phyloP scores from a whole-genome alignment of 2,888 invertebrate species.

The Pseudeuparius sepicola region DNA sequence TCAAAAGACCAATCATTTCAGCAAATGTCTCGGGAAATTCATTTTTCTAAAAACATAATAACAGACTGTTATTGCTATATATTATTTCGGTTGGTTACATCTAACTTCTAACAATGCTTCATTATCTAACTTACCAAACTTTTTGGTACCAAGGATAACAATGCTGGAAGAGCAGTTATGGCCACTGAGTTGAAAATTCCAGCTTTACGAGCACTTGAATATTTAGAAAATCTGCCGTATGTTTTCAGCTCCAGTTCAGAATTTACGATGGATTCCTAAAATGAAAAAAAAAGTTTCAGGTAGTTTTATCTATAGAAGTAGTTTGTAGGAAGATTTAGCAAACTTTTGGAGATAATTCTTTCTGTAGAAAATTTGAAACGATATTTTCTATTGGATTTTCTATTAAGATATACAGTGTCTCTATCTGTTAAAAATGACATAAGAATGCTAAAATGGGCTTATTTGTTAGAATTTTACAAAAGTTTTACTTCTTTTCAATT shows the following conservation, averaged over 20 bases:
- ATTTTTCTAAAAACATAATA: slow-evolving; percentile 42
- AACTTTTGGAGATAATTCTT: too few relatives aligned
- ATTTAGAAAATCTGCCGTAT: slow-evolving; percentile 66
- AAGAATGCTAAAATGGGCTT: too few relatives aligned
- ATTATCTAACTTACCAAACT: slow-evolving; percentile 46
- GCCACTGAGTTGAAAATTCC: slow-evolving; percentile 73
- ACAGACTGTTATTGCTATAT: not conserved
- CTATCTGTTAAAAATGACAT: too few relatives aligned
- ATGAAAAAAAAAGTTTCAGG: too few relatives aligned
- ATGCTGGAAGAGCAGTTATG: slow-evolving; percentile 59
- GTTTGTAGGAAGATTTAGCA: not conserved
- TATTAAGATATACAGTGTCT: too few relatives aligned
- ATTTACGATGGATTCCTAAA: slow-evolving; percentile 51
- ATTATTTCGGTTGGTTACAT: too few relatives aligned
- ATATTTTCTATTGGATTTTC: too few relatives aligned
- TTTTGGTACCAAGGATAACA: slow-evolving; percentile 65
- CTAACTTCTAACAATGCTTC: slow-evolving; percentile 1
- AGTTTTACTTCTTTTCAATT: too few relatives aligned
- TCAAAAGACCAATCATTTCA: slow-evolving; percentile 49
- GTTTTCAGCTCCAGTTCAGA: slow-evolving; percentile 51
- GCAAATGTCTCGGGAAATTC: slow-evolving; percentile 41
- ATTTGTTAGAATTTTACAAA: too few relatives aligned
- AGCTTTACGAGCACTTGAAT: slow-evolving; percentile 70
- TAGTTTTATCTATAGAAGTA: too few relatives aligned
- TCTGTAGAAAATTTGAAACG: too few relatives aligned